These are phyloP conservation scores for Tychaedon coryphoeus DNA, from an alignment of 2,113 vertebrate species.

Conservation along the genomic window DNA sequence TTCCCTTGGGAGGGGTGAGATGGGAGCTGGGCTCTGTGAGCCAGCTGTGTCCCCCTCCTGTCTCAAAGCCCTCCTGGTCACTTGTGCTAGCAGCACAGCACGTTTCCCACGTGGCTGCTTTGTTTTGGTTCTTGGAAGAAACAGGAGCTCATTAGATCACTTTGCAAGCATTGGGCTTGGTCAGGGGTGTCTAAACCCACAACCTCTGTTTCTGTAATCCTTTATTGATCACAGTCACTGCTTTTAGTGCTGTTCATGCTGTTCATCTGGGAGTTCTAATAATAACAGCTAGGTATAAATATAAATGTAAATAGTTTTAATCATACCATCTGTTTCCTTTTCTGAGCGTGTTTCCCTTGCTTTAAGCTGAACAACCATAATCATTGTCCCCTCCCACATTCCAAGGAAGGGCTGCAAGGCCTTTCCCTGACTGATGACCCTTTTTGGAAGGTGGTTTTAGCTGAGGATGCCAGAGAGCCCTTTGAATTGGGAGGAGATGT, in stretches of 20 bases:
- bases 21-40: fast-evolving
- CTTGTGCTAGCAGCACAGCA: neutral
- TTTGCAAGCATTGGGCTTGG: constrained; percentile 20
- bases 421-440: neutral
- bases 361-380: neutral
- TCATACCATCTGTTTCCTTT: neutral
- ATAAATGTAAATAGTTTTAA: neutral
- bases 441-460: neutral
- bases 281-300: neutral
- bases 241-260: neutral
- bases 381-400: neutral
- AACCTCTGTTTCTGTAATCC: neutral
- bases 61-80: neutral
- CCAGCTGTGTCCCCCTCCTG: neutral
- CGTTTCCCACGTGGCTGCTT: neutral
- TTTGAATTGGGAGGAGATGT: neutral
- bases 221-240: neutral
- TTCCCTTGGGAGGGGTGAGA: neutral
- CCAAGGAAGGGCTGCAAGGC: neutral
- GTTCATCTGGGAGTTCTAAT: neutral
- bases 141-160: constrained; percentile 41
- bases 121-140: constrained; percentile 37
- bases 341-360: neutral
- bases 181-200: neutral
- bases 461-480: neutral